Conservation (phyloP, 30 jellyfish, hydroid and myxozoan genomes). For the Aurelia aurita region DNA sequence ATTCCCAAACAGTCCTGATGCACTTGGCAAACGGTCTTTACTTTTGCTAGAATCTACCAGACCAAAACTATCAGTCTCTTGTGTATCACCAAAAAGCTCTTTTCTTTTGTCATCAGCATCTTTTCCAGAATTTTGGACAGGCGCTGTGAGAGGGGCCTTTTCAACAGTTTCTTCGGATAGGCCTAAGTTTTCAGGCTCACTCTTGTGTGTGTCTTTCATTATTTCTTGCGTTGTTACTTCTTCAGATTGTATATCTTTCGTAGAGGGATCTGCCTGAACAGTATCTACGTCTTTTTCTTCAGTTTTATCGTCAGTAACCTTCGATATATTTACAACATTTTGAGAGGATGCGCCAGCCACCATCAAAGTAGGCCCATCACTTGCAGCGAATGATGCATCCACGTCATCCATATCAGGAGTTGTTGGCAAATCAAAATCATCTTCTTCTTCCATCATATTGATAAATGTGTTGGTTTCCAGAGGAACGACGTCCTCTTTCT, state of each 20-base stretch:
- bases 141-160: background rate
- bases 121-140: background rate
- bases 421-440: conserved; percentile 55
- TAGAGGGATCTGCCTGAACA: background rate
- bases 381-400: conserved; percentile 17
- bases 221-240: no score
- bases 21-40: conserved; percentile 9
- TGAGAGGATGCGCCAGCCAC: conserved; percentile 25
- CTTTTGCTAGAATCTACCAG: background rate
- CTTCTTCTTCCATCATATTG: conserved; percentile 79
- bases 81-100: conserved; percentile 48
- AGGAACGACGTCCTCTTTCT: conserved; percentile 47
- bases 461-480: conserved; percentile 48
- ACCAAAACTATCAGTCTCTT: conserved; percentile 41
- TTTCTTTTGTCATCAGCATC: conserved; percentile 10
- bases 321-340: background rate
- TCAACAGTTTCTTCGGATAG: conserved; percentile 1
- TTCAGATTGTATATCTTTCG: background rate
- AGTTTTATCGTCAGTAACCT: background rate
- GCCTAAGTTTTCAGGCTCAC: no score
- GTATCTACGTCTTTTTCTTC: background rate
- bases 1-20: conserved; percentile 39
- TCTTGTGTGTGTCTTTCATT: no score
- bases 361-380: conserved; percentile 34
- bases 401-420: conserved; percentile 75